Evolutionary conservation across 2,888 invertebrate genomes (phyloP), one percentile per base, ranked within the genome.

Genomic region (Drosophila paracracens): DNA sequence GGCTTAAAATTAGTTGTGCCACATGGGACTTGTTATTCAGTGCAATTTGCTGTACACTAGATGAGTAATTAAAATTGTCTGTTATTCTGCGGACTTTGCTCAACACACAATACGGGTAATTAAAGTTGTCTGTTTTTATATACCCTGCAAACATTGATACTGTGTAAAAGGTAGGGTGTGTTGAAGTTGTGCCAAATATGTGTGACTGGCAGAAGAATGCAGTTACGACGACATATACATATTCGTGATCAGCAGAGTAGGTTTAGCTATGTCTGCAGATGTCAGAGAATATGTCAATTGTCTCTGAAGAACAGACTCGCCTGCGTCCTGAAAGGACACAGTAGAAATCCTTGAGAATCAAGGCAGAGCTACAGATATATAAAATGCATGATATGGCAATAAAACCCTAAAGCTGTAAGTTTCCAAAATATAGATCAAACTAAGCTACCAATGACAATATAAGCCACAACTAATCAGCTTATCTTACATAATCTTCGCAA

Each of bases 21-120:
- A 7, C 51, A 46, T 25, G 46, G 25, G 46, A 1, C 16, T 8
- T 46, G 46, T 25, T 25, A 16, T 46, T 46, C 46, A 46, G 16
- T 8, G 46, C 16, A 8, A 46, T 25, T 46, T 46, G 46, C 25
- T 8, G 1, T 46, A 16, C 46, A 46, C 46, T 25, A 4, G 16
- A 46, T 46, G 46, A 46, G 46, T 46, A 46, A 46, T 46, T 46
- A 46, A 46, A 46, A 2, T 46, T 25, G 46, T 46, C 46, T 46
- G 46, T 46, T 25, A 46, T 46, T 25, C 46, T 21, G 21, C 21
- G 21, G 13, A 21, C 21, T 21, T 46, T 46, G 1, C 43, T 46
- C 13, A 1, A 25, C 13, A 16, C 21, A 25, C 46, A 25, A 46
- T 16, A 2, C 25, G 8, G 0, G 1, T 46, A 46, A 46, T 46